A percentile compares a stretch with the other conserved stretches of the same genome.
phyloP scores from a whole-genome alignment of 2,888 invertebrate genomes.

The Pollenia angustigena region DNA sequence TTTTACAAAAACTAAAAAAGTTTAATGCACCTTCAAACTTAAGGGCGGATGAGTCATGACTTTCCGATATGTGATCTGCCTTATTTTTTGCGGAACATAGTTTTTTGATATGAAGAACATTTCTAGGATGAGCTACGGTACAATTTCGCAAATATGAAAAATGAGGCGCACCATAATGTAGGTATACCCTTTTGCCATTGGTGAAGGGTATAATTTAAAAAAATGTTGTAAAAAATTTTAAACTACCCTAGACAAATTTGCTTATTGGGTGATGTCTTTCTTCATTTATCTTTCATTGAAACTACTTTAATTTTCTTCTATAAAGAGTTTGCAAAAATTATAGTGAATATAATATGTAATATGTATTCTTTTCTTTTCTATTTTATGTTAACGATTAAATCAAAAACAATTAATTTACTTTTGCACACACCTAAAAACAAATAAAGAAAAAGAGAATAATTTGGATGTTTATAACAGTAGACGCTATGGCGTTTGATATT shows the following conservation, averaged over 20 bases:
- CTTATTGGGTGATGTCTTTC: background rate
- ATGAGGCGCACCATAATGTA: no score
- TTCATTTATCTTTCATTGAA: background rate
- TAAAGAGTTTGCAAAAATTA: slow-evolving; percentile 37
- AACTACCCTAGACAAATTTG: background rate
- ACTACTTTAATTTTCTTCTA: slow-evolving; percentile 5
- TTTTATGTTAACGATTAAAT: slow-evolving; percentile 19
- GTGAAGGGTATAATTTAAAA: background rate
- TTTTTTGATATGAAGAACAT: no score
- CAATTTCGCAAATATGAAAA: no score
- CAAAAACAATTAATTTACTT: slow-evolving; percentile 44
- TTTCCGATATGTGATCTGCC: no score
- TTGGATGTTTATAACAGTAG: slow-evolving; percentile 17
- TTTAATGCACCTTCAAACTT: no score
- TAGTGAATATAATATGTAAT: background rate
- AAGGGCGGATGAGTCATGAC: no score
- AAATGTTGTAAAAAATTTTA: background rate
- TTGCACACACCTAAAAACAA: slow-evolving; percentile 47
- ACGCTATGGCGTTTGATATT: slow-evolving; percentile 23
- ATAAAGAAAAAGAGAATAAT: slow-evolving; percentile 6
- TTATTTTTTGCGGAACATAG: no score
- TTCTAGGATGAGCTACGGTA: no score
- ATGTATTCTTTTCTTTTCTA: background rate
- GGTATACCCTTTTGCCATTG: no score
- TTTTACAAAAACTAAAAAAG: no score